Base-by-base conservation (phyloP, 2,113 vertebrate genomes). In the Lethenteron camtschaticum region DNA sequence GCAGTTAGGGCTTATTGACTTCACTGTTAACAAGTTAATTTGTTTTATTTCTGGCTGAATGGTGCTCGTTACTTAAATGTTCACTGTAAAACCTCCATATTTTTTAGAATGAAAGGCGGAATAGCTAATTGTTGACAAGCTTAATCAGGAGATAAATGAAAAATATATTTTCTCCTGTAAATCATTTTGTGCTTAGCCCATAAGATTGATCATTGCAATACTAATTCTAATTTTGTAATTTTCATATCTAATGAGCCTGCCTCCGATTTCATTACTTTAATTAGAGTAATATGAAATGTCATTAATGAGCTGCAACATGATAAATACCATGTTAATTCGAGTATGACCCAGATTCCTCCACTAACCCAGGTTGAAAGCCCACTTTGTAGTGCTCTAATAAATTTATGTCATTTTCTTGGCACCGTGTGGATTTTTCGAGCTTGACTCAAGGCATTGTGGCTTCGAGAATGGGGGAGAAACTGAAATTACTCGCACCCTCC, bases 181-280 rank as follows among this genome's bases (percentile, higher is more conserved):
- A 66, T 20, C 63, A 66, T 66, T 66, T 66, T 16, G 20, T 20
- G n/a, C 63, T 66, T 66, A 16, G n/a, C 63, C 63, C 63, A 16
- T 66, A 66, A 66, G 63, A 66, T 66, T 66, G 63, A 66, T 66
- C 63, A 66, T 66, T 20, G 63, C 63, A 66, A 66, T 66, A 66
- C 8, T 20, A 66, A 66, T 66, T 95, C 96, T 96, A 96, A 95
- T 96, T 95, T 87, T 87, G 87, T 96, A 96, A 96, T 99, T 99
- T 99, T 91, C 95, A 96, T 96, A 96, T 99, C 95, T 99, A 96
- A 99, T 99, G 92, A 89, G 88, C 63, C 87, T 96, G 94, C 90
- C 92, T 86, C 90, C 95, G 92, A 96, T 96, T 99, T 90, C 96
- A 96, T 99, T 90, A 88, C 87, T 89, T 90, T 99, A 96, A 99